Evolutionary conservation across 1,140 invertebrate genomes (phyloP).

Genomic region (Cherax destructor): DNA sequence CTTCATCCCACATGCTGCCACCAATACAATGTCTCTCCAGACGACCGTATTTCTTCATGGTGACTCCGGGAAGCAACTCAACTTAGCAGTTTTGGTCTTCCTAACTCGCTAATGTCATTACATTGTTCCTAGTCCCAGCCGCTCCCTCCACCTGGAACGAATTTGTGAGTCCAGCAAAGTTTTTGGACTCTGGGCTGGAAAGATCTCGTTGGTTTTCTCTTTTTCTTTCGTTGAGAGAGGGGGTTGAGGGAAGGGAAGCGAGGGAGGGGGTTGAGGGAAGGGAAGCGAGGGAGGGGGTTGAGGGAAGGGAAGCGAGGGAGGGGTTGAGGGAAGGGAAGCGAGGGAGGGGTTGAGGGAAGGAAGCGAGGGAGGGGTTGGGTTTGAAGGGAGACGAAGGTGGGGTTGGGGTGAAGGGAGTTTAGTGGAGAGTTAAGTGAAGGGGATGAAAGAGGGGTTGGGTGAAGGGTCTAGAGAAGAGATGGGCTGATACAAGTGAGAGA

Average conservation of each 20-base stretch:
- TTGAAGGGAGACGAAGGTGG: neutral
- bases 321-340: neutral
- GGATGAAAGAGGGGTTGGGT: neutral
- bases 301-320: neutral
- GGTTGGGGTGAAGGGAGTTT: neutral
- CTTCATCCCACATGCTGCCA: neutral
- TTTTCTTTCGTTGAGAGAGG: neutral
- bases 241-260: neutral
- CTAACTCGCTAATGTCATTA: conserved; percentile 17
- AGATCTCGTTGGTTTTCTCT: too few relatives aligned
- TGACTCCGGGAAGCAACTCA: neutral
- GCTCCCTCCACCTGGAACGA: neutral
- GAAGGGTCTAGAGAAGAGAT: neutral
- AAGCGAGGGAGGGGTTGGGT: neutral
- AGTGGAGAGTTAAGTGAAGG: neutral
- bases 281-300: too few relatives aligned
- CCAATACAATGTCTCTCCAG: neutral
- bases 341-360: neutral
- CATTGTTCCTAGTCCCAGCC: neutral
- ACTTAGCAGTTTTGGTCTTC: conserved; percentile 18
- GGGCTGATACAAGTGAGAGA: neutral
- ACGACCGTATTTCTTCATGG: neutral
- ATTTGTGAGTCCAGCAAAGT: neutral
- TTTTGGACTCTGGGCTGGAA: neutral
- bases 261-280: neutral